These are phyloP conservation scores for Phocoena phocoena DNA, from an alignment of 2,113 vertebrate species.

Conservation along the genomic window DNA sequence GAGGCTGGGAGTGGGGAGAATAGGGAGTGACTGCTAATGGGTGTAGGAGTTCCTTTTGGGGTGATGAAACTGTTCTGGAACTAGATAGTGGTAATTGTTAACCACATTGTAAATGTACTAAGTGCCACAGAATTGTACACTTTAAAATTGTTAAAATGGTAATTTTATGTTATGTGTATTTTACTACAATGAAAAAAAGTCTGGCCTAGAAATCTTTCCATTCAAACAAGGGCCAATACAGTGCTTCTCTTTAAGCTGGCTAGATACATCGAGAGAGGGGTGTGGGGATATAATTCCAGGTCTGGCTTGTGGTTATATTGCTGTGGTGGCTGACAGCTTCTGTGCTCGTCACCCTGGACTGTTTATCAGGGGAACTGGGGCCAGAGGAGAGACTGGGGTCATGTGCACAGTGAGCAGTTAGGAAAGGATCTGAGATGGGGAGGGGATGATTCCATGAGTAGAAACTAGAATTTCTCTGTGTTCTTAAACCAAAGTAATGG, in stretches of 20 bases:
- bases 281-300: not conserved
- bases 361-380: not conserved
- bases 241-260: not conserved
- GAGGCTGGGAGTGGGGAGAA: not conserved
- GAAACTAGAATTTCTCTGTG: not conserved
- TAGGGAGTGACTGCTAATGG: not conserved
- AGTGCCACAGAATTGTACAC: not conserved
- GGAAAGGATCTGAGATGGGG: not conserved
- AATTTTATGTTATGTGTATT: not conserved
- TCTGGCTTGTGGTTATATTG: not conserved
- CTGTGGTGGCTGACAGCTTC: not conserved
- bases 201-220: not conserved
- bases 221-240: not conserved
- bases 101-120: not conserved
- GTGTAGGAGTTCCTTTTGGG: not conserved
- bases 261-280: not conserved
- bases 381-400: not conserved
- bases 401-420: not conserved
- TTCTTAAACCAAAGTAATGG: not conserved
- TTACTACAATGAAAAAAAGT: not conserved
- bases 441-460: not conserved
- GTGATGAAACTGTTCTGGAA: not conserved
- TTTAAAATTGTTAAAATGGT: not conserved
- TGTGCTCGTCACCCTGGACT: not conserved
- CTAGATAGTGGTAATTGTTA: not conserved